Conservation (phyloP, 1,140 invertebrate genomes). For the Heliconius melpomene region DNA sequence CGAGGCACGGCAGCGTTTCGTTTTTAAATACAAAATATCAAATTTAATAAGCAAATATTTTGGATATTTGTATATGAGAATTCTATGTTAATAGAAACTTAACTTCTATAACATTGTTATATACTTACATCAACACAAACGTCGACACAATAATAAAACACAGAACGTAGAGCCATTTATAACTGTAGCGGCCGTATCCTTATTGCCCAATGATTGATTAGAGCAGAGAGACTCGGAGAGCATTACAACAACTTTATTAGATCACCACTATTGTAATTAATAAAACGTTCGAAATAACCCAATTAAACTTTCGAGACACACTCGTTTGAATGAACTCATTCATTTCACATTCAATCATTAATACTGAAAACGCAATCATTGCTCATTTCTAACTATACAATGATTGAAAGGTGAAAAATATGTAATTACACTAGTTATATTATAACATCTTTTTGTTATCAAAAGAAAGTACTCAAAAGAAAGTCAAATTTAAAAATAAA, state of each 20-base stretch:
- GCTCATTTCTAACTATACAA: constrained; percentile 48
- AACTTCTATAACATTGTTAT: no score
- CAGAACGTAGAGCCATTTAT: neutral
- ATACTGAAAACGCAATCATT: constrained; percentile 55
- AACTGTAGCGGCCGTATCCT: constrained; percentile 3
- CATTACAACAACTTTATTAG: constrained; percentile 11
- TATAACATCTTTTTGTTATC: constrained; percentile 19
- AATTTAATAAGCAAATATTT: no score
- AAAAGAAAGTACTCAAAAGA: constrained; percentile 15
- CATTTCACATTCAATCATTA: constrained; percentile 50
- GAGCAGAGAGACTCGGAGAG: neutral
- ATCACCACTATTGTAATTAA: neutral
- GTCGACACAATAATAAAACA: neutral
- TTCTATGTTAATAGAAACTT: neutral
- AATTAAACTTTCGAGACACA: constrained; percentile 9
- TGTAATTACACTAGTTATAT: constrained; percentile 45
- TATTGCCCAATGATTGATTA: constrained; percentile 12
- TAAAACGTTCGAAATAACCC: constrained; percentile 5
- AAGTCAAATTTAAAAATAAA: neutral
- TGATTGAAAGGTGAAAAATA: constrained; percentile 53
- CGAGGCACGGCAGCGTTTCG: no score
- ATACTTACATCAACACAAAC: neutral
- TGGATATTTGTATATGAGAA: no score
- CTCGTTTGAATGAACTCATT: neutral
- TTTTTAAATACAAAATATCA: no score